Percentiles rank a stretch among this genome's conserved stretches.
Conservation (phyloP, 1,140 invertebrate species). For the Augochlora pura region DNA sequence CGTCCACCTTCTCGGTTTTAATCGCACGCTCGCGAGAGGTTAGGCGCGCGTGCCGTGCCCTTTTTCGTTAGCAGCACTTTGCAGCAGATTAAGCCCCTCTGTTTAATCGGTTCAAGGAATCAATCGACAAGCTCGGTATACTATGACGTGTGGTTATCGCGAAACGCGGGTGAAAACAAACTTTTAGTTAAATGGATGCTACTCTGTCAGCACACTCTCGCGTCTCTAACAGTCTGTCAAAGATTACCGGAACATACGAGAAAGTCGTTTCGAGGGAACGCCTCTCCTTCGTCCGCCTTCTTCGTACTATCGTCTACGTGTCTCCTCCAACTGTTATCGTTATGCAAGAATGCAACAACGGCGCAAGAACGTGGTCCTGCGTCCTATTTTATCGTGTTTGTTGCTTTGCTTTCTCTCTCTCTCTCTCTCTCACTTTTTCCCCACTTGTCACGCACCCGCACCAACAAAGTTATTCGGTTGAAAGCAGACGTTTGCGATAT, state of each 20-base stretch:
- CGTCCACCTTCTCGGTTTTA: conserved; percentile 20
- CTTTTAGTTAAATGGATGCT: neutral
- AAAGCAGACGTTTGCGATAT: conserved; percentile 12
- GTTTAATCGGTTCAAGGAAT: conserved; percentile 3
- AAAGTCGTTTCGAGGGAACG: conserved; percentile 1
- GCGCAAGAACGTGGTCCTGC: no score
- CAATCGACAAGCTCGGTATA: conserved; percentile 47
- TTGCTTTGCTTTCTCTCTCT: neutral
- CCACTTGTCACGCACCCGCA: conserved; percentile 30
- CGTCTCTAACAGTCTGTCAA: conserved; percentile 32
- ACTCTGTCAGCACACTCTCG: conserved; percentile 29
- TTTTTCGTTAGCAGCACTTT: conserved; percentile 2
- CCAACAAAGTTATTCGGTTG: neutral
- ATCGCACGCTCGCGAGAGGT: conserved; percentile 28
- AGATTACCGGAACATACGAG: conserved; percentile 36
- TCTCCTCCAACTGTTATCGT: conserved; percentile 13
- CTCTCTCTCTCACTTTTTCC: conserved; percentile 15
- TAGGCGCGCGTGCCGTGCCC: neutral
- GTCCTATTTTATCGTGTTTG: neutral
- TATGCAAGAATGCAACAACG: conserved; percentile 39
- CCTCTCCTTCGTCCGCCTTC: neutral
- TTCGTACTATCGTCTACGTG: neutral
- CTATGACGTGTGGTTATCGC: conserved; percentile 38
- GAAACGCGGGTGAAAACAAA: conserved; percentile 28
- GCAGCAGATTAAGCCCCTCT: conserved; percentile 11